A percentile compares a stretch with the other conserved stretches of the same genome.
Conservation (phyloP, 2,797 vertebrate genomes). For the Gouania willdenowi region DNA sequence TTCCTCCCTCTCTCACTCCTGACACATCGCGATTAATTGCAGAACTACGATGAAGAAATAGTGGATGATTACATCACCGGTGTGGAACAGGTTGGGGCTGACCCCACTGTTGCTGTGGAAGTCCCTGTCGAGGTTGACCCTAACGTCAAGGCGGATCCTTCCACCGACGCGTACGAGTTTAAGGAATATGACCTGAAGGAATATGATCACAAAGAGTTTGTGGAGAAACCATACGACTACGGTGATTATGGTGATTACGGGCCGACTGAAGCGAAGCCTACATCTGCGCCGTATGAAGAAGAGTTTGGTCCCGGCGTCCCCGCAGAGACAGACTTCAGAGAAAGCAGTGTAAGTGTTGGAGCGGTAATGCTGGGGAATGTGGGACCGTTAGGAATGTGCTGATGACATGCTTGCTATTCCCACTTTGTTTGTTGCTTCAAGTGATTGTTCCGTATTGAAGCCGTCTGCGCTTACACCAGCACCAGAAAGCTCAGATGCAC, state of each 20-base stretch:
- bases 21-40: slow-evolving; percentile 37
- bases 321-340: slow-evolving; percentile 88
- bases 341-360: slow-evolving; percentile 85
- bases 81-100: slow-evolving; percentile 85
- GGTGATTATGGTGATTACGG: slow-evolving; percentile 82
- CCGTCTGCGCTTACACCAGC: slow-evolving; percentile 1
- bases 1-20: slow-evolving; percentile 53
- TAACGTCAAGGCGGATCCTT: slow-evolving; percentile 48
- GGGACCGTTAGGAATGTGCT: slow-evolving; percentile 18
- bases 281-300: slow-evolving; percentile 74
- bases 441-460: slow-evolving; percentile 14
- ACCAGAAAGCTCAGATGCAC: slow-evolving; percentile 27
- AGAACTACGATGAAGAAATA: slow-evolving; percentile 85
- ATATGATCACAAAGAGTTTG: slow-evolving; percentile 63
- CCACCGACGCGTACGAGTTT: slow-evolving; percentile 56
- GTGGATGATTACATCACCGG: slow-evolving; percentile 95
- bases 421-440: slow-evolving; percentile 41
- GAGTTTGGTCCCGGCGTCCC: slow-evolving; percentile 91
- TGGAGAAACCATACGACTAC: slow-evolving; percentile 81
- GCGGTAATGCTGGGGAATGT: slow-evolving; percentile 28
- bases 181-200: slow-evolving; percentile 75
- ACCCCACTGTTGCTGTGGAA: slow-evolving; percentile 56
- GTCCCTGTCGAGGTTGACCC: slow-evolving; percentile 62
- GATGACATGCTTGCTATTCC: background rate
- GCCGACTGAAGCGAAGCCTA: slow-evolving; percentile 75